These are phyloP conservation scores for Megaceryle alcyon DNA, from an alignment of 2,797 vertebrate genomes.

Conservation along the genomic window DNA sequence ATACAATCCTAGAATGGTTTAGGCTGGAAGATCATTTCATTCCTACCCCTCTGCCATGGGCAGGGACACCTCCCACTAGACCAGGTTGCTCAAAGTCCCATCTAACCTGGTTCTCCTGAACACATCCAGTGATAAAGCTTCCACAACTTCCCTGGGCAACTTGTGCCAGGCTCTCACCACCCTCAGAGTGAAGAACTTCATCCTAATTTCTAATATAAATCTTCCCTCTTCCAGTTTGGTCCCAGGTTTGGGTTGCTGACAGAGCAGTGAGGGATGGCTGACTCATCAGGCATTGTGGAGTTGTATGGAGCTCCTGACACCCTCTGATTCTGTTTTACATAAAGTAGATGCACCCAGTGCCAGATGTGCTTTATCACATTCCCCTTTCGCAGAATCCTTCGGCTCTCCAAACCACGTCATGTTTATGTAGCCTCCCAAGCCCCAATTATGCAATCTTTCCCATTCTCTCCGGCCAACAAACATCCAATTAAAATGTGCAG, in stretches of 20 bases:
- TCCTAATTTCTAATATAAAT: too few species aligned
- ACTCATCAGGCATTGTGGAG: background rate
- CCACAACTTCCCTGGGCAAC: too few species aligned
- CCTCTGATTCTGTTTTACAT: background rate
- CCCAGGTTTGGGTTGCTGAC: fast-evolving
- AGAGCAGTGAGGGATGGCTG: background rate
- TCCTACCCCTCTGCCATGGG: too few species aligned
- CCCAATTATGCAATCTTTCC: constrained; percentile 35
- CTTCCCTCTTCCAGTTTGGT: too few species aligned
- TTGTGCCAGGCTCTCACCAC: too few species aligned
- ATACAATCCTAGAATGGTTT: too few species aligned
- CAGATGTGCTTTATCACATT: background rate
- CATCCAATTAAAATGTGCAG: constrained; percentile 26
- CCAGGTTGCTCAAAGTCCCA: too few species aligned
- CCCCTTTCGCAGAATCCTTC: background rate
- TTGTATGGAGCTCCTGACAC: background rate
- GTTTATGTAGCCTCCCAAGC: background rate
- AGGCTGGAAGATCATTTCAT: too few species aligned
- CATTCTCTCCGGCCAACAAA: constrained; percentile 20
- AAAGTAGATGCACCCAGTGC: background rate
- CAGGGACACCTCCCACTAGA: too few species aligned
- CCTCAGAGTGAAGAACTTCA: too few species aligned
- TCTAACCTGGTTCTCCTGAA: too few species aligned
- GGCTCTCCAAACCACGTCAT: background rate
- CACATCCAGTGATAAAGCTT: too few species aligned